phyloP scores from a whole-genome alignment of 2,797 vertebrate species.

The Antennarius maculatus region DNA sequence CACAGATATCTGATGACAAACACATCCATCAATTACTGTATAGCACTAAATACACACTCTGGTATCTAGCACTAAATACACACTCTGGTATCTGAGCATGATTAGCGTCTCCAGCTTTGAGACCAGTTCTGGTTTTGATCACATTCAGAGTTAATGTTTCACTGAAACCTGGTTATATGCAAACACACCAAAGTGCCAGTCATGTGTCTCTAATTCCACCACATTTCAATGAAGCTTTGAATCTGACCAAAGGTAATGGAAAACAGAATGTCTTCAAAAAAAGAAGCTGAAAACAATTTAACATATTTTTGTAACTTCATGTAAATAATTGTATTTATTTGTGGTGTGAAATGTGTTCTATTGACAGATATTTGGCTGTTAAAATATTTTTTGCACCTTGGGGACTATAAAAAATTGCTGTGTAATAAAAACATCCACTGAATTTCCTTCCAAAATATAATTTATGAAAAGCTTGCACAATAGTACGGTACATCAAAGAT shows the following conservation, averaged over 20 bases:
- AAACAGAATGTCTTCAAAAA: not conserved
- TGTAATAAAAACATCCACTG: conserved; percentile 14
- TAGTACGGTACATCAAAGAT: conserved; percentile 42
- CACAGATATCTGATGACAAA: not conserved
- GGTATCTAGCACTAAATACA: not conserved
- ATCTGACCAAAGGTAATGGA: not conserved
- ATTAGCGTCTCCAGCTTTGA: not conserved
- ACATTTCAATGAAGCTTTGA: not conserved
- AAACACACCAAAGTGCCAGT: not conserved
- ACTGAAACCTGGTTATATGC: not conserved
- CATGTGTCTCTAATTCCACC: not conserved
- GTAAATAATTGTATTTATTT: not conserved
- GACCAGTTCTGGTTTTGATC: not conserved
- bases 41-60: not conserved
- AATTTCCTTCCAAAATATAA: conserved; percentile 3
- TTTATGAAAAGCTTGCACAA: conserved; percentile 7
- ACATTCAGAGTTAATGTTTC: not conserved
- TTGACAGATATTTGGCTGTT: not conserved
- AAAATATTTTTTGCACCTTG: conserved; percentile 14
- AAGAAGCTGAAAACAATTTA: not conserved
- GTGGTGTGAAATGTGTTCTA: not conserved
- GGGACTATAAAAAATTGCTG: not conserved
- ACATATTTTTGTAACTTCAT: not conserved
- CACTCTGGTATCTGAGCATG: not conserved
- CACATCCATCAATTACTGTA: not conserved